A percentile compares a stretch with the other conserved stretches of the same genome.
Evolutionary conservation across 2,113 vertebrate species (phyloP).

Genomic region (Melanerpes aurifrons): DNA sequence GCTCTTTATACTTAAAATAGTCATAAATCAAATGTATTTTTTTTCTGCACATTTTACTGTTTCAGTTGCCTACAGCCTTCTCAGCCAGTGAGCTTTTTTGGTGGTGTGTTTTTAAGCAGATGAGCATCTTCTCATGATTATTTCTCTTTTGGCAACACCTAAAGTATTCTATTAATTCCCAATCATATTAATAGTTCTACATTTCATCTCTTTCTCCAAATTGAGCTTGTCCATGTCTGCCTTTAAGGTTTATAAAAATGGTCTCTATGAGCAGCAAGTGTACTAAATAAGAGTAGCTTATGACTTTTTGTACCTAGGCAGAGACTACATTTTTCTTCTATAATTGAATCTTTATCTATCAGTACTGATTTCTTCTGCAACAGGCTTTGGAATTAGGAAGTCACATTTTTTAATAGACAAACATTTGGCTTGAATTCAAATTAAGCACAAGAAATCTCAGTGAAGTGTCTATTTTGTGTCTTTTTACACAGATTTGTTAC

Average conservation of each 20-base stretch:
- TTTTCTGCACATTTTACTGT: background rate
- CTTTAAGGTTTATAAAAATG: background rate
- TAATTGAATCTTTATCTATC: background rate
- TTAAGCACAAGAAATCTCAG: background rate
- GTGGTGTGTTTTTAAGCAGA: background rate
- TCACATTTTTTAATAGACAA: background rate
- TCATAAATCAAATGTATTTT: background rate
- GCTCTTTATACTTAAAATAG: background rate
- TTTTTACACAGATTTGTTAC: background rate
- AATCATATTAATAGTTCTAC: background rate
- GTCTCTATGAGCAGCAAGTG: background rate
- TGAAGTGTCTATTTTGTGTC: background rate
- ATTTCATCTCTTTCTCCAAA: background rate
- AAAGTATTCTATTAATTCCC: background rate
- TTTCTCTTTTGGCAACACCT: background rate
- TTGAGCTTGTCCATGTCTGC: background rate
- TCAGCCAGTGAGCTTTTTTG: background rate
- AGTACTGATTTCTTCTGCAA: background rate
- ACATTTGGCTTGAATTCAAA: background rate
- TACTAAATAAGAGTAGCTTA: background rate
- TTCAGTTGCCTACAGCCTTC: background rate
- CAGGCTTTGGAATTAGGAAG: background rate
- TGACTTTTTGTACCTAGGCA: background rate
- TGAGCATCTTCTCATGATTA: rapidly evolving
- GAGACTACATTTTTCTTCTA: background rate